A percentile compares a stretch with the other conserved stretches of the same genome.
Conservation (phyloP, 2,888 invertebrate species). For the Andricus quercusramuli region DNA sequence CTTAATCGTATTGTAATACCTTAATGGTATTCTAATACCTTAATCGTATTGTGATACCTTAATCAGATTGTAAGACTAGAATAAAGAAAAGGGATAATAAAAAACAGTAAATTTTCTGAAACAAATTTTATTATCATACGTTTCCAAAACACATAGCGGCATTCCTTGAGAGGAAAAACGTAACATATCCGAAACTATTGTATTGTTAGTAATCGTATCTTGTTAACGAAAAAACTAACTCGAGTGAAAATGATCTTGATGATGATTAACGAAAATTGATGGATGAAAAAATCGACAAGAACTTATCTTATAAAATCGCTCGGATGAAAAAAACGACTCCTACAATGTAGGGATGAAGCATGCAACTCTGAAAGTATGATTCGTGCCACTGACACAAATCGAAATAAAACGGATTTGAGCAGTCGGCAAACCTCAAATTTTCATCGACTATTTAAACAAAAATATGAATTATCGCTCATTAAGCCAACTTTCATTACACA, state of each 20-base stretch:
- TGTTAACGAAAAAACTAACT: slow-evolving; percentile 30
- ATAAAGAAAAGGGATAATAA: neutral
- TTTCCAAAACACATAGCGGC: slow-evolving; percentile 57
- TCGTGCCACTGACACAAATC: neutral
- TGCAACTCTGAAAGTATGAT: slow-evolving; percentile 1
- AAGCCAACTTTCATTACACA: neutral
- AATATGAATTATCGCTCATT: neutral
- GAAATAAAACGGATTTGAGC: slow-evolving; percentile 1
- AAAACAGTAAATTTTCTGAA: slow-evolving; percentile 42
- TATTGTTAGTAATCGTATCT: slow-evolving; percentile 54
- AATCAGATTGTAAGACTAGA: no score
- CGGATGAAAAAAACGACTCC: neutral
- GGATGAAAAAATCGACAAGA: neutral
- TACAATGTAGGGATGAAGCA: slow-evolving; percentile 25
- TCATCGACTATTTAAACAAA: neutral
- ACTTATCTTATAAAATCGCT: no score
- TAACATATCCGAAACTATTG: slow-evolving; percentile 48
- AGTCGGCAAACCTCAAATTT: slow-evolving; percentile 24
- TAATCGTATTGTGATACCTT: no score
- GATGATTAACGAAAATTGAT: slow-evolving; percentile 10
- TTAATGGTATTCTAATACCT: no score
- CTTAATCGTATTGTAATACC: no score
- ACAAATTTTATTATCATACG: slow-evolving; percentile 54
- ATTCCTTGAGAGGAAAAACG: slow-evolving; percentile 52
- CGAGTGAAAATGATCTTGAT: slow-evolving; percentile 16